Base-by-base conservation (phyloP, 2,888 invertebrate genomes). In the Hypselothyrea guttata region DNA sequence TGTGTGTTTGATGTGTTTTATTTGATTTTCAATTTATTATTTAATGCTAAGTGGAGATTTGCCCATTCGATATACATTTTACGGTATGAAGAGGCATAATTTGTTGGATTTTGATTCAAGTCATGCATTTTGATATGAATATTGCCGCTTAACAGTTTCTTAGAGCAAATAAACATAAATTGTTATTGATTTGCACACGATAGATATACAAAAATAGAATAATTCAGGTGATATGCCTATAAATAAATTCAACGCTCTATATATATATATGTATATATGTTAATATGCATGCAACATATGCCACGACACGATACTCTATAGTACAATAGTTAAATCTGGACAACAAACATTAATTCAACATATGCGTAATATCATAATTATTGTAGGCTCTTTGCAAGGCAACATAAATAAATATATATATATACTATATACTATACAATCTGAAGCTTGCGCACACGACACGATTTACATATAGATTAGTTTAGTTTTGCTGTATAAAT, bases 211-310 rank as follows among this genome's bases (percentile, higher is more conserved):
- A 71, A 78, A 67, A 78, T 56, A 68, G 77, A 68, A 63, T 48
- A 35, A 49, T 60, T 38, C 38, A 18, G 16, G 59, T 68, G 79
- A 83, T 84, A 83, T 82, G 85, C 85, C 61, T 85, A 75, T 45
- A 67, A 84, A 83, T 75, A 78, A 84, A 54, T 79, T 85, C 75
- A 85, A 83, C 76, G 75, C 79, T 65, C 41, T 65, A 48, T 56
- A 71, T 60, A 60, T 28, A 18, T 44, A 48, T 38, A 37, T 18
- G 22, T 65, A 48, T 56, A 71, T 60, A 60, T 28, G 13, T 44
- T 18, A 22, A 22, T 22, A 5, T 31, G 18, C 38, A 58, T 66
- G 54, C 53, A 61, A 53, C 46, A 54, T 11, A 54, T 54, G 45
- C 11, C 8, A 11, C 31, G n/a, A 27, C 15, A 30, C 11, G 11